phyloP scores from a whole-genome alignment of 2,797 vertebrate genomes.

The Danio tinwini region DNA sequence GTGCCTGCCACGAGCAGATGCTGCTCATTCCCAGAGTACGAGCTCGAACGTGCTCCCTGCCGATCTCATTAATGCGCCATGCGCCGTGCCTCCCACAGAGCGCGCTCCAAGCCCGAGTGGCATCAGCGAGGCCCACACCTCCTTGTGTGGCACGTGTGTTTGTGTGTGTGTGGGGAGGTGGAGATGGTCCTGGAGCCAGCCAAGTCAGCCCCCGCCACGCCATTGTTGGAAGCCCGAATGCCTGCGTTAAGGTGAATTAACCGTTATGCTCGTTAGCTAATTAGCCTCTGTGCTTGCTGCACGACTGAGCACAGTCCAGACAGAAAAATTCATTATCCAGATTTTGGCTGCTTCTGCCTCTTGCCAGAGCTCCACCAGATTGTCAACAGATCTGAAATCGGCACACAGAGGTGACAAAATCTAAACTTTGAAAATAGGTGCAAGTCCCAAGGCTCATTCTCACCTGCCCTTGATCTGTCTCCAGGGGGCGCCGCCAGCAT shows the following conservation, averaged over 20 bases:
- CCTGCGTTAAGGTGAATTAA: constrained; percentile 85
- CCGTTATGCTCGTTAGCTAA: constrained; percentile 83
- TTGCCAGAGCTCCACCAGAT: constrained; percentile 66
- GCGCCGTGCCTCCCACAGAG: constrained; percentile 67
- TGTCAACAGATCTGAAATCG: constrained; percentile 37
- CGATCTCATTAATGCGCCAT: constrained; percentile 73
- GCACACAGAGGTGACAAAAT: not conserved
- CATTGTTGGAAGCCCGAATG: constrained; percentile 75
- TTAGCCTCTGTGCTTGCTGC: constrained; percentile 79
- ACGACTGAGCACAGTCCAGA: constrained; percentile 79
- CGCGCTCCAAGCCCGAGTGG: constrained; percentile 63
- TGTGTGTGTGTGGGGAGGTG: constrained; percentile 33
- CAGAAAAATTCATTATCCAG: constrained; percentile 83
- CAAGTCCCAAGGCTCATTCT: constrained; percentile 36
- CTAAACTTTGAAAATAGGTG: constrained; percentile 13
- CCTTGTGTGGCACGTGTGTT: constrained; percentile 54
- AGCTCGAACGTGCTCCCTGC: constrained; percentile 73
- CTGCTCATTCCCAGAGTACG: constrained; percentile 72
- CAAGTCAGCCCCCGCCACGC: constrained; percentile 70
- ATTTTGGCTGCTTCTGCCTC: constrained; percentile 75
- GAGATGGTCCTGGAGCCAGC: constrained; percentile 67
- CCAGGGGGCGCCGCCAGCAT: constrained; percentile 84
- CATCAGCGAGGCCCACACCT: constrained; percentile 66
- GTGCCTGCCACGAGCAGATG: constrained; percentile 75
- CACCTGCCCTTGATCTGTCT: constrained; percentile 99